A percentile compares a stretch with the other conserved stretches of the same genome.
Conservation (phyloP, 2,113 vertebrate species). For the Semnopithecus entellus region DNA sequence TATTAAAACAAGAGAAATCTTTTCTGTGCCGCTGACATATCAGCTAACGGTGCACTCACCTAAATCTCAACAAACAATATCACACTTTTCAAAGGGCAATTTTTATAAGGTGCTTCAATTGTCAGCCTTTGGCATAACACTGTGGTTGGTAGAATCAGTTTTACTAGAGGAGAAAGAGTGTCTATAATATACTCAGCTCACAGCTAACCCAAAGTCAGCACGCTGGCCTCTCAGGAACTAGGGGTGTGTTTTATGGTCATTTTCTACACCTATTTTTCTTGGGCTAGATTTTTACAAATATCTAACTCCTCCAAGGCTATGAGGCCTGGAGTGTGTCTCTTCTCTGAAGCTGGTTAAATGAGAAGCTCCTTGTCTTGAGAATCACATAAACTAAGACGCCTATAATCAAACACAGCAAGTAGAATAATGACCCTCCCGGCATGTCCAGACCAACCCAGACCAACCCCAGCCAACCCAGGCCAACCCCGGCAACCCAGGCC, state of each 20-base stretch:
- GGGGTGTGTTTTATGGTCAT: fast-evolving
- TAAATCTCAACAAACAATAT: fast-evolving
- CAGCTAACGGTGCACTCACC: fast-evolving
- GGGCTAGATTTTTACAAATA: neutral
- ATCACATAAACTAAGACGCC: too few relatives aligned
- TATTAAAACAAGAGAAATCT: fast-evolving
- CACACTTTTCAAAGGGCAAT: fast-evolving
- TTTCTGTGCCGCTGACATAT: fast-evolving
- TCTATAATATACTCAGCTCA: fast-evolving
- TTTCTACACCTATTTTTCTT: neutral
- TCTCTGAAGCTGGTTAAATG: neutral
- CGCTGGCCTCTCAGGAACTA: fast-evolving
- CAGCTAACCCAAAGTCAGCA: fast-evolving
- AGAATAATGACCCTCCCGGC: neutral
- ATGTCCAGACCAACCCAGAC: neutral
- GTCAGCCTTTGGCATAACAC: fast-evolving
- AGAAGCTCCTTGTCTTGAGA: neutral
- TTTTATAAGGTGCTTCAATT: fast-evolving
- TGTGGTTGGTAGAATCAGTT: fast-evolving
- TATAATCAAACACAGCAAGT: neutral
- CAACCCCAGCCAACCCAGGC: fast-evolving
- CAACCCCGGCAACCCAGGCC: too few relatives aligned
- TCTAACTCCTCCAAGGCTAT: neutral
- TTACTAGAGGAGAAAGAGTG: fast-evolving
- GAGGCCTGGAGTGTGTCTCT: neutral